phyloP scores from a whole-genome alignment of 2,888 invertebrate species.

The Lobophora halterata region DNA sequence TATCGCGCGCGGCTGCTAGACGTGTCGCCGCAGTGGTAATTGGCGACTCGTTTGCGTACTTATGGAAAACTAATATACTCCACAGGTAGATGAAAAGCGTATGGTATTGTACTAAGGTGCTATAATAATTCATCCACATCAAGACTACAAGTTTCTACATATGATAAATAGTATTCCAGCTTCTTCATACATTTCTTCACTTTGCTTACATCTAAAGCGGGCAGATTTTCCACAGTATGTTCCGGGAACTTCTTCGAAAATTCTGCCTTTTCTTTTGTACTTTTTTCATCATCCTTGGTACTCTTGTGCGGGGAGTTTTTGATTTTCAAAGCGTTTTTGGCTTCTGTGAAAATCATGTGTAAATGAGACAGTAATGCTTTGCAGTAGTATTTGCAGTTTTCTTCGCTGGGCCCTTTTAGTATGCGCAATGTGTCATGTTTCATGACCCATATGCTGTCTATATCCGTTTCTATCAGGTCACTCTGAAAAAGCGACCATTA shows the following conservation, averaged over 20 bases:
- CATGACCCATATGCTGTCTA: constrained; percentile 79
- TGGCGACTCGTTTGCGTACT: too few species aligned
- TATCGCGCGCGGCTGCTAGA: too few species aligned
- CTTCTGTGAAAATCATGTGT: constrained; percentile 71
- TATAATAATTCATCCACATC: constrained; percentile 48
- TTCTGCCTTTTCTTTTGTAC: constrained; percentile 33
- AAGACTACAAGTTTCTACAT: constrained; percentile 70
- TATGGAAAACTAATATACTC: too few species aligned
- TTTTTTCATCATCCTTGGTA: not conserved
- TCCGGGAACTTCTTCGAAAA: constrained; percentile 82
- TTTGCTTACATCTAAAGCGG: constrained; percentile 74
- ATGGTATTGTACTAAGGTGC: too few species aligned
- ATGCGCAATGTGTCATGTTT: constrained; percentile 82
- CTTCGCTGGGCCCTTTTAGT: constrained; percentile 80
- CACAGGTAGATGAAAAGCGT: too few species aligned
- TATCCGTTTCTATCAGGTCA: constrained; percentile 77
- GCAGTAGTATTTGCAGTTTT: constrained; percentile 79
- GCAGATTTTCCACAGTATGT: constrained; percentile 67
- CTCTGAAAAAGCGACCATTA: too few species aligned
- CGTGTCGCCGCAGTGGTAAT: too few species aligned
- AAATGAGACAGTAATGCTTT: constrained; percentile 85
- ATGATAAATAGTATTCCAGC: constrained; percentile 87
- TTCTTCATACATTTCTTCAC: constrained; percentile 83
- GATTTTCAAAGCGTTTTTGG: constrained; percentile 46
- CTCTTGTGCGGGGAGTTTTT: too few species aligned